These are phyloP conservation scores for Drosophila birchii DNA, from an alignment of 2,888 invertebrate species.

Conservation along the genomic window DNA sequence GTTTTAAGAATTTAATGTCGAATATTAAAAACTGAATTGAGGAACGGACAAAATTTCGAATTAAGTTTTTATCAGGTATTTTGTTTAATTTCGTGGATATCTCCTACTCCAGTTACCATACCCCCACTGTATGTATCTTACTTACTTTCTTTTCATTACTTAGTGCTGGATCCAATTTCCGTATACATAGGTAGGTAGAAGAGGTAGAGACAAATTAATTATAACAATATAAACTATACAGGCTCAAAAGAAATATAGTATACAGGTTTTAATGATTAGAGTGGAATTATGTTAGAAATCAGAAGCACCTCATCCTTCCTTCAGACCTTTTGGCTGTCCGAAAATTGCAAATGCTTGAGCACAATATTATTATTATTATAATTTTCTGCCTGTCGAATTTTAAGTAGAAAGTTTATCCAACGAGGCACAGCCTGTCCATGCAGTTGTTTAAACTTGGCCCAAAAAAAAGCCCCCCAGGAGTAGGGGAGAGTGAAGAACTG, in stretches of 20 bases:
- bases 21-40: too few species aligned
- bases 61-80: too few species aligned
- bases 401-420: constrained; percentile 56
- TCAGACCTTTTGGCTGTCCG: background rate
- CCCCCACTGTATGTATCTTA: too few species aligned
- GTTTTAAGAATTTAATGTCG: too few species aligned
- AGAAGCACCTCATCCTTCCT: background rate
- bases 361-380: constrained; percentile 59
- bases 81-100: too few species aligned
- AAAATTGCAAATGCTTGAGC: constrained; percentile 30
- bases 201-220: background rate
- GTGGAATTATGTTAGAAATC: constrained; percentile 2
- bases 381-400: constrained; percentile 50
- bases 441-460: constrained; percentile 60
- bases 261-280: background rate
- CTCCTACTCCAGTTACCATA: too few species aligned
- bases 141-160: too few species aligned
- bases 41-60: too few species aligned
- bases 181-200: too few species aligned
- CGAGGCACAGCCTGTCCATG: constrained; percentile 26
- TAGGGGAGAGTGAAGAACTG: constrained; percentile 20
- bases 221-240: background rate
- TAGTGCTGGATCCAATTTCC: too few species aligned
- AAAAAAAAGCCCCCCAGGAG: constrained; percentile 15
- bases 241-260: too few species aligned